phyloP scores from a whole-genome alignment of 2,797 vertebrate genomes.

The Myripristis jacobus region DNA sequence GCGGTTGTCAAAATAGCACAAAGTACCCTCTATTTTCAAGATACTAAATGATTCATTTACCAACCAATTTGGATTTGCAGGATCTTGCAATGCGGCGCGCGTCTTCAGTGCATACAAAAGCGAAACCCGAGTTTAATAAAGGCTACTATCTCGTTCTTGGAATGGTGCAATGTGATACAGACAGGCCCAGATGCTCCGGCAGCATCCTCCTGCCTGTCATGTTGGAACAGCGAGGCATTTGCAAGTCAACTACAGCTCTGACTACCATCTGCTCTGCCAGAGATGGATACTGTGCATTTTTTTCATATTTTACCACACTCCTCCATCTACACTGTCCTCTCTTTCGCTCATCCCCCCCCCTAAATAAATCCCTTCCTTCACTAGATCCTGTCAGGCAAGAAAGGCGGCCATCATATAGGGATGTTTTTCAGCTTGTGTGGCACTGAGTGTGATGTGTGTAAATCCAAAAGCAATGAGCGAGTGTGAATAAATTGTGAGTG shows the following conservation, averaged over 20 bases:
- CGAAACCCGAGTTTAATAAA: conserved; percentile 35
- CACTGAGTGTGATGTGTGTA: conserved; percentile 40
- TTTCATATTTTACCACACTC: conserved; percentile 18
- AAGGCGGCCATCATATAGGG: conserved; percentile 47
- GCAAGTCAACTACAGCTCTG: conserved; percentile 79
- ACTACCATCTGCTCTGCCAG: conserved; percentile 81
- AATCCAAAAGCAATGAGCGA: conserved; percentile 40
- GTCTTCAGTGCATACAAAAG: conserved; percentile 32
- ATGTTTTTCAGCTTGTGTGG: conserved; percentile 30
- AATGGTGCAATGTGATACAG: conserved; percentile 60
- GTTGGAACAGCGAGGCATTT: conserved; percentile 73
- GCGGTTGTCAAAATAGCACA: too few species aligned
- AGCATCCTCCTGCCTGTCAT: conserved; percentile 71
- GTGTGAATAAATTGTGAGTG: conserved; percentile 31
- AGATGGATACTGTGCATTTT: conserved; percentile 57
- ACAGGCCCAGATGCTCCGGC: conserved; percentile 79
- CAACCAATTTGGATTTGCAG: too few species aligned
- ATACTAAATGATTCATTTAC: too few species aligned
- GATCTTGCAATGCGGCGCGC: too few species aligned
- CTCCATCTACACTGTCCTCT: conserved; percentile 48
- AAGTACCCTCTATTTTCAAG: too few species aligned
- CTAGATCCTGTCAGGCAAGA: conserved; percentile 56
- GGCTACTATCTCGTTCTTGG: conserved; percentile 42
- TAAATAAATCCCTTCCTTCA: conserved; percentile 55
- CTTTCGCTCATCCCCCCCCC: conserved; percentile 32